Conservation (phyloP, 2,888 invertebrate species). For the Drepana falcataria region DNA sequence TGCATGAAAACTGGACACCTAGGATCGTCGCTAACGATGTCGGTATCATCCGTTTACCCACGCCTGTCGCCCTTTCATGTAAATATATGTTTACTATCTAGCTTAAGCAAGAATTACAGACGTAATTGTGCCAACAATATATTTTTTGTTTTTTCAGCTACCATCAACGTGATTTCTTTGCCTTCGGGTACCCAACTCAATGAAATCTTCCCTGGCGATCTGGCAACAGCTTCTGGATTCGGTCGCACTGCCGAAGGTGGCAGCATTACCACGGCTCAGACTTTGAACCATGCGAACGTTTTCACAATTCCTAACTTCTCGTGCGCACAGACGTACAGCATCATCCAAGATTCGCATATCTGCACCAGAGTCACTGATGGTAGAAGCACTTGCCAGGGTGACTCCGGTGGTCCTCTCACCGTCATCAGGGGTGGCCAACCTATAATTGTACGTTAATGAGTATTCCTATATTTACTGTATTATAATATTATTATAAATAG, state of each 20-base stretch:
- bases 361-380: constrained; percentile 22
- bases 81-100: neutral
- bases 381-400: constrained; percentile 30
- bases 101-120: too few species aligned
- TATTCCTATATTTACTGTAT: too few species aligned
- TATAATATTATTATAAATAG: too few species aligned
- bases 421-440: constrained; percentile 18
- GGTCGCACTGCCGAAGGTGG: constrained; percentile 10
- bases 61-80: constrained; percentile 17
- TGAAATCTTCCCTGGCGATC: neutral
- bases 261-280: constrained; percentile 16
- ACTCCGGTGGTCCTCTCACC: constrained; percentile 37
- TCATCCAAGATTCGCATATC: constrained; percentile 22
- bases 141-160: neutral
- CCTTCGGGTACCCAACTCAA: neutral
- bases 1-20: constrained; percentile 35
- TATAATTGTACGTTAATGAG: constrained; percentile 20
- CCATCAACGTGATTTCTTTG: constrained; percentile 9
- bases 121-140: too few species aligned
- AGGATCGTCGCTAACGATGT: constrained; percentile 30
- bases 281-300: constrained; percentile 23
- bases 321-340: constrained; percentile 20
- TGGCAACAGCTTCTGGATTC: neutral
- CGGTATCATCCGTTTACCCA: constrained; percentile 25
- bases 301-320: constrained; percentile 27